These are phyloP conservation scores for Leptodactylus fuscus DNA, from an alignment of 2,113 vertebrate genomes.

Conservation along the genomic window DNA sequence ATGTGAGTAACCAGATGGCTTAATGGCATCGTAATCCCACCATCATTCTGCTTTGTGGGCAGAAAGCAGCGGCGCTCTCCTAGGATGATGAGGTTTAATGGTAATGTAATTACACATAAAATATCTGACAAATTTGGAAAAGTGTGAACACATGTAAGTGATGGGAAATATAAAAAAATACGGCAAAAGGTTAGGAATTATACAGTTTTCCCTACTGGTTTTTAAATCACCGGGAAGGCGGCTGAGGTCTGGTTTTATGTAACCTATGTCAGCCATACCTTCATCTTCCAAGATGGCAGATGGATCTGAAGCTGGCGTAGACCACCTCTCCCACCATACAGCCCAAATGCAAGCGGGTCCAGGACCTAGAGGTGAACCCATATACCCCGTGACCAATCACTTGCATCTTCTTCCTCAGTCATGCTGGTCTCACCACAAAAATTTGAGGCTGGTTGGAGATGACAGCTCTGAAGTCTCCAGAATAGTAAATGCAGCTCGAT, in stretches of 20 bases:
- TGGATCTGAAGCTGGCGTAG: not conserved
- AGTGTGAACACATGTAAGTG: slow-evolving; percentile 9
- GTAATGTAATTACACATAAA: slow-evolving; percentile 22
- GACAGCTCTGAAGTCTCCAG: no score
- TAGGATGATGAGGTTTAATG: slow-evolving; percentile 11
- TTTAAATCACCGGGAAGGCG: not conserved
- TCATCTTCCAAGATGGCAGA: not conserved
- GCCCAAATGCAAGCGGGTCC: not conserved
- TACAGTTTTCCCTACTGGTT: slow-evolving; percentile 12
- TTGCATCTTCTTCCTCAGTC: not conserved
- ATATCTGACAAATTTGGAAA: slow-evolving; percentile 13
- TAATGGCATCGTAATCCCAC: slow-evolving; percentile 19
- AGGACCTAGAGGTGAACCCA: not conserved
- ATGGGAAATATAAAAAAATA: slow-evolving; percentile 37
- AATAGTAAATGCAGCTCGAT: no score
- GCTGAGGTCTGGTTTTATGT: slow-evolving; percentile 6
- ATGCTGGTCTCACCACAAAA: no score
- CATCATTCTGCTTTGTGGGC: not conserved
- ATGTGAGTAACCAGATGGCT: slow-evolving; percentile 19
- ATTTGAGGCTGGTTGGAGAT: no score
- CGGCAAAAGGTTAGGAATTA: not conserved
- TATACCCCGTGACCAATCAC: not conserved
- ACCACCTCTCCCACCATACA: not conserved
- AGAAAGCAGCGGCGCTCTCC: not conserved
- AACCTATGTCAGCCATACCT: not conserved